phyloP scores from a whole-genome alignment of 2,888 invertebrate species.

The Orthosia cruda region DNA sequence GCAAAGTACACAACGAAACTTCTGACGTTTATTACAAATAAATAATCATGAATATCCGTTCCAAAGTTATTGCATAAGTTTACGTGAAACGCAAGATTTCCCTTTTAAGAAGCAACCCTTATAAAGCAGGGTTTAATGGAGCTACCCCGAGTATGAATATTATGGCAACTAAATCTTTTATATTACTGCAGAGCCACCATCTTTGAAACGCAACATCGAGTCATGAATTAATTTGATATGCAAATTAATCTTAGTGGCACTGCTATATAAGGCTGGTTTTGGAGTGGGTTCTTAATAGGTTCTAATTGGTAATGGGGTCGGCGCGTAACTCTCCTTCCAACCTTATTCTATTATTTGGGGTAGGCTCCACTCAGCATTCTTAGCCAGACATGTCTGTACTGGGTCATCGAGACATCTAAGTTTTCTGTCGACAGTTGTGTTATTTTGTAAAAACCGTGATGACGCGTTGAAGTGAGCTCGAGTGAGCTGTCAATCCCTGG shows the following conservation, averaged over 20 bases:
- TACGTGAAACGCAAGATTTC: slow-evolving; percentile 64
- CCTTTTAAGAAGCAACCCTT: slow-evolving; percentile 73
- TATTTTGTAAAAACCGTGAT: no score
- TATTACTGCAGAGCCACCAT: slow-evolving; percentile 70
- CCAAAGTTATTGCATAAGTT: slow-evolving; percentile 58
- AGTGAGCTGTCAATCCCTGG: no score
- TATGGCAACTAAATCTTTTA: slow-evolving; percentile 84
- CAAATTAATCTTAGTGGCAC: slow-evolving; percentile 61
- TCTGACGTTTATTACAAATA: slow-evolving; percentile 60
- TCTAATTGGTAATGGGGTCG: background rate
- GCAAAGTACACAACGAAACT: slow-evolving; percentile 36
- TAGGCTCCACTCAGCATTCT: background rate
- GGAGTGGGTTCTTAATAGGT: background rate
- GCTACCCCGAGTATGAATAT: slow-evolving; percentile 79
- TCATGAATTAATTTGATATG: slow-evolving; percentile 71
- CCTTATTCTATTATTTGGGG: background rate
- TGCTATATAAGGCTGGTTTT: slow-evolving; percentile 45
- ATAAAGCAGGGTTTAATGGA: slow-evolving; percentile 78
- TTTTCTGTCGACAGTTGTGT: background rate
- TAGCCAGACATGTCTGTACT: background rate
- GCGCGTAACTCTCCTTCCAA: background rate
- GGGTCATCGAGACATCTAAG: background rate
- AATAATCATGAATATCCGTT: slow-evolving; percentile 65
- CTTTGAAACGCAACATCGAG: slow-evolving; percentile 63
- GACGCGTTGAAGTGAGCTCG: no score